Conservation (phyloP, 2,113 vertebrate genomes). For the Cettia cetti region DNA sequence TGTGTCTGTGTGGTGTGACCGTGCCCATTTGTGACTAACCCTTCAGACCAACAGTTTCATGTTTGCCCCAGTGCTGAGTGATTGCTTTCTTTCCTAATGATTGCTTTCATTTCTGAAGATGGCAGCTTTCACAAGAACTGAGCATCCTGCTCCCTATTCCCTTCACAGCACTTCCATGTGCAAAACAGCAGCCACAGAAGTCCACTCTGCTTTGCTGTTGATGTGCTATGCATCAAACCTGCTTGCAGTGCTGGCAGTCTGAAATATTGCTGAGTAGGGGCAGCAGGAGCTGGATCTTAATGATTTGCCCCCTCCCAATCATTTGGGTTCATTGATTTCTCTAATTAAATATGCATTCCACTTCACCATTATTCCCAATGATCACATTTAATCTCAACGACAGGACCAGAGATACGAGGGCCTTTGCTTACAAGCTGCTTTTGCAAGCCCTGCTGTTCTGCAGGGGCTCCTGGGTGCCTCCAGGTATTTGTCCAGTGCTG, state of each 20-base stretch:
- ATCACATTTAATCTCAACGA: not conserved
- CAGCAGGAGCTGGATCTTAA: not conserved
- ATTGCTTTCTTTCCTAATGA: rapidly evolving
- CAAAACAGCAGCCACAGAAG: not conserved
- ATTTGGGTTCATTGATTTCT: slow-evolving; percentile 22
- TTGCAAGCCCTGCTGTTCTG: not conserved
- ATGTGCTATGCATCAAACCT: rapidly evolving
- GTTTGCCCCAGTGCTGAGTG: not conserved
- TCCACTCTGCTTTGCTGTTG: not conserved
- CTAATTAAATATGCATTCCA: slow-evolving; percentile 34
- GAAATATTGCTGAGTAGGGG: not conserved
- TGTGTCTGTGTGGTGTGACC: not conserved
- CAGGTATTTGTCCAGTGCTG: not conserved
- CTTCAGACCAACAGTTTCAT: rapidly evolving
- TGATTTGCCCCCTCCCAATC: not conserved
- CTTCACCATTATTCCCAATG: slow-evolving; percentile 18
- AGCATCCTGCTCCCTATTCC: not conserved
- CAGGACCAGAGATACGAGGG: not conserved
- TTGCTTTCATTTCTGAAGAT: not conserved
- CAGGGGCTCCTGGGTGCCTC: not conserved
- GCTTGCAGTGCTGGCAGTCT: not conserved
- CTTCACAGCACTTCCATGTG: not conserved
- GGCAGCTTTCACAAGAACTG: not conserved
- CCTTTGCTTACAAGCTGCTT: not conserved
- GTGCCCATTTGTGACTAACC: not conserved